phyloP scores from a whole-genome alignment of 2,113 vertebrate genomes.

The Takifugu bimaculatus region DNA sequence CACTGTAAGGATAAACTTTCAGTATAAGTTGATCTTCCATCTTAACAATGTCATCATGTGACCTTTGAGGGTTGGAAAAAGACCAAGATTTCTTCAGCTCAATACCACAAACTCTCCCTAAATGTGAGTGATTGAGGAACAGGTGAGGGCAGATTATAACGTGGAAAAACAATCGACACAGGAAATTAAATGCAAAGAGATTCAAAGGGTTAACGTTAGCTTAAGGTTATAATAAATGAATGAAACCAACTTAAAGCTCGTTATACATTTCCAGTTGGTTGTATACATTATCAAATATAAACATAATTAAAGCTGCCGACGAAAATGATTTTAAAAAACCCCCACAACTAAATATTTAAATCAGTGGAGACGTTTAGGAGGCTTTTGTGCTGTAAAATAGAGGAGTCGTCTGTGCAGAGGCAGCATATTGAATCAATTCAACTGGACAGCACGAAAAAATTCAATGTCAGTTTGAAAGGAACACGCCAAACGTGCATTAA shows the following conservation, averaged over 20 bases:
- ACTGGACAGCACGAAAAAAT: too few relatives aligned
- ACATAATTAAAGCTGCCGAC: too few relatives aligned
- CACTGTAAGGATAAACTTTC: too few relatives aligned
- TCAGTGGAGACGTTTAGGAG: neutral
- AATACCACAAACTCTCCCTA: slow-evolving; percentile 28
- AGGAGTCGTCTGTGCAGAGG: neutral
- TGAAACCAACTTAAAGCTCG: too few relatives aligned
- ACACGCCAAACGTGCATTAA: neutral
- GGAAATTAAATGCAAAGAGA: slow-evolving; percentile 36
- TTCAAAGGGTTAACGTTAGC: slow-evolving; percentile 37
- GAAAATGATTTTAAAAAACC: too few relatives aligned
- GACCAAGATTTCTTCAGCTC: slow-evolving; percentile 49
- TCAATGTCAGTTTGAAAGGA: too few relatives aligned
- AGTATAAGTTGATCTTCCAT: too few relatives aligned
- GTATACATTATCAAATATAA: too few relatives aligned
- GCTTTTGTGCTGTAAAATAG: slow-evolving; percentile 3
- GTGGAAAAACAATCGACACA: slow-evolving; percentile 39
- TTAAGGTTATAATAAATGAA: slow-evolving; percentile 34
- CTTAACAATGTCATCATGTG: neutral
- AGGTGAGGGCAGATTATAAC: slow-evolving; percentile 23
- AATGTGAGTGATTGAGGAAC: slow-evolving; percentile 38
- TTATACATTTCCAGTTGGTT: too few relatives aligned
- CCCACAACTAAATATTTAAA: too few relatives aligned
- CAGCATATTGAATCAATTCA: too few relatives aligned
- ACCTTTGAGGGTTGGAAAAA: slow-evolving; percentile 25